Conservation (phyloP, 2,888 invertebrate species). For the Diaperis boleti region DNA sequence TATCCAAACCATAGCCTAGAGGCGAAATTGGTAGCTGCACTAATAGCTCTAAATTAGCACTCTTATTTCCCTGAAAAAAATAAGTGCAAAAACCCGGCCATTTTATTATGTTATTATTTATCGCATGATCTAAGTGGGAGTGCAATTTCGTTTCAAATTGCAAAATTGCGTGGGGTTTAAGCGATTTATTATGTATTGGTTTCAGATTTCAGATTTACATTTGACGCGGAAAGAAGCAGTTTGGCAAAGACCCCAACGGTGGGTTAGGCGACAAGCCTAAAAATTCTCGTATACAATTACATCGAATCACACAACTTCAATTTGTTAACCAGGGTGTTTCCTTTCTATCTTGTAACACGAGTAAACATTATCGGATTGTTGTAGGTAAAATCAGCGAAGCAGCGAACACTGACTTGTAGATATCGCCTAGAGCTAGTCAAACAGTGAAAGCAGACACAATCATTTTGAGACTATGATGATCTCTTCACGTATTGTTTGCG, state of each 20-base stretch:
- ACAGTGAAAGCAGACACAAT: slow-evolving; percentile 38
- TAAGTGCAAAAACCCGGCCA: neutral
- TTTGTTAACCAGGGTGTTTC: slow-evolving; percentile 10
- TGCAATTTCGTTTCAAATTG: slow-evolving; percentile 31
- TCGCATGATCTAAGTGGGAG: slow-evolving; percentile 25
- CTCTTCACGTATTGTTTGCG: slow-evolving; percentile 36
- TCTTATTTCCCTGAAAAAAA: slow-evolving; percentile 9
- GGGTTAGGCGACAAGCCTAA: slow-evolving; percentile 20
- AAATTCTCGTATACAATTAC: slow-evolving; percentile 9
- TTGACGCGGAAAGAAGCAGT: slow-evolving; percentile 13
- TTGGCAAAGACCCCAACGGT: slow-evolving; percentile 16
- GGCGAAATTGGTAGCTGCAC: slow-evolving; percentile 2
- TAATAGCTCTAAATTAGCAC: slow-evolving; percentile 11
- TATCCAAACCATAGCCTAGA: neutral
- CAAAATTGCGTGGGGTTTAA: slow-evolving; percentile 25
- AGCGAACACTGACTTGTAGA: slow-evolving; percentile 23
- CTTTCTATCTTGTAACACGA: slow-evolving; percentile 19
- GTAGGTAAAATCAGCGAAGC: slow-evolving; percentile 20
- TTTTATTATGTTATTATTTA: slow-evolving; percentile 29
- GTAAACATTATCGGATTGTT: slow-evolving; percentile 13
- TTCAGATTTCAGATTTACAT: slow-evolving; percentile 24
- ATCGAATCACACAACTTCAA: neutral
- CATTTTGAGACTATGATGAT: slow-evolving; percentile 26
- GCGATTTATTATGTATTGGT: slow-evolving; percentile 31
- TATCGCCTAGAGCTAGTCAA: slow-evolving; percentile 22